Evolutionary conservation across 2,113 vertebrate genomes (phyloP).

Genomic region (Lipophrys pholis): DNA sequence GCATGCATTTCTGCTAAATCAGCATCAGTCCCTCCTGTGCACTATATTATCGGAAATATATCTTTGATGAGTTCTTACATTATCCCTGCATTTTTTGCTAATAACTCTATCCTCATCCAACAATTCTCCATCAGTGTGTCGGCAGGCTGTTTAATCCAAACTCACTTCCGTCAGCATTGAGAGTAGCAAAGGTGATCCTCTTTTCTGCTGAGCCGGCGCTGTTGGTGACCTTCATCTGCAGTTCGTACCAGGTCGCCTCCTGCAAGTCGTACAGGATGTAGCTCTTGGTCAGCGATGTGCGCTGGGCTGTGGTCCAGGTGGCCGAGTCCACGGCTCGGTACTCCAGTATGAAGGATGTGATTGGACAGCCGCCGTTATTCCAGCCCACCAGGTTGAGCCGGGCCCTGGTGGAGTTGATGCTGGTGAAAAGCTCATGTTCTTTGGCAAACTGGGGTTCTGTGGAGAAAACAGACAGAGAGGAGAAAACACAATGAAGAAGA

Average conservation of each 20-base stretch:
- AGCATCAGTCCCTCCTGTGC: no score
- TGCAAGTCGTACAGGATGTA: conserved; percentile 95
- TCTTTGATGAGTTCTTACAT: background rate
- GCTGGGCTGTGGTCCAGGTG: conserved; percentile 94
- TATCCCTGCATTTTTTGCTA: background rate
- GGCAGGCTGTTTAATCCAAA: conserved; percentile 48
- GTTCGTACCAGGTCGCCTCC: conserved; percentile 96
- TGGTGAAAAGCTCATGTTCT: conserved; percentile 97
- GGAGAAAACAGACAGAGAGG: background rate
- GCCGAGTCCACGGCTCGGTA: conserved; percentile 92
- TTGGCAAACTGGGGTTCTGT: conserved; percentile 98
- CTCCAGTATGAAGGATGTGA: conserved; percentile 96
- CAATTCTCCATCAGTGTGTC: background rate
- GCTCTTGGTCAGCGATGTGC: conserved; percentile 94
- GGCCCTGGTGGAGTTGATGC: conserved; percentile 93
- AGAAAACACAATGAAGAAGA: background rate
- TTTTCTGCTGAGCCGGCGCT: conserved; percentile 97
- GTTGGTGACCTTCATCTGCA: conserved; percentile 98
- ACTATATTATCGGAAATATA: no score
- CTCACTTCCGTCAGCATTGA: conserved; percentile 97
- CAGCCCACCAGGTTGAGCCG: conserved; percentile 95
- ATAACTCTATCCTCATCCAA: background rate
- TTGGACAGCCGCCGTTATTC: conserved; percentile 98
- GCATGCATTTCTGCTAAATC: no score
- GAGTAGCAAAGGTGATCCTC: conserved; percentile 93